A percentile compares a stretch with the other conserved stretches of the same genome.
Evolutionary conservation across 2,113 vertebrate species (phyloP).

Genomic region (Carlito syrichta): DNA sequence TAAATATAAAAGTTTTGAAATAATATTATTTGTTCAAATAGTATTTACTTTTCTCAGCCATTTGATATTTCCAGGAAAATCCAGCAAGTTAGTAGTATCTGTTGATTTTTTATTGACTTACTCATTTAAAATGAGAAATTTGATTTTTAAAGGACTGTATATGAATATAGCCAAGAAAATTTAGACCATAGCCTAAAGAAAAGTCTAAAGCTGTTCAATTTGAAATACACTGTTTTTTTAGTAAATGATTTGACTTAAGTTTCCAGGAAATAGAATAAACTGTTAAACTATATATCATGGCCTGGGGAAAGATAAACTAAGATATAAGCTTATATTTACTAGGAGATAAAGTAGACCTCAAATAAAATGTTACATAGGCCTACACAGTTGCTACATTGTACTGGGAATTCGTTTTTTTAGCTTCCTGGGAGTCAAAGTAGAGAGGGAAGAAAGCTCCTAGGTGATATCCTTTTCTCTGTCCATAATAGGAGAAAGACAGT

Average conservation of each 20-base stretch:
- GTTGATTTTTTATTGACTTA: neutral
- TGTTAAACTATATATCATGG: neutral
- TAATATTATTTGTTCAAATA: neutral
- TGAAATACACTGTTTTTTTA: neutral
- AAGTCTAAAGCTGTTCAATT: neutral
- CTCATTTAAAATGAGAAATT: neutral
- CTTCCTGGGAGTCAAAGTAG: neutral
- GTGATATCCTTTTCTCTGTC: neutral
- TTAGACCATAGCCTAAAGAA: neutral
- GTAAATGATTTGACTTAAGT: neutral
- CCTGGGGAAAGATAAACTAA: neutral
- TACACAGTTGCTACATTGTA: neutral
- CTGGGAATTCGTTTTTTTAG: conserved; percentile 3
- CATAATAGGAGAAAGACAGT: neutral
- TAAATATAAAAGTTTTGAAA: neutral
- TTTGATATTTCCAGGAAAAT: neutral
- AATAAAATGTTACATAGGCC: neutral
- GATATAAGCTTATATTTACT: neutral
- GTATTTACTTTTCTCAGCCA: neutral
- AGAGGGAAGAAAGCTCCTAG: neutral
- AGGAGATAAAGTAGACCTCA: neutral
- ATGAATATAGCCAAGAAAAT: neutral
- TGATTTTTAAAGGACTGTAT: neutral
- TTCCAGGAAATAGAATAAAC: neutral
- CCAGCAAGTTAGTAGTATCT: neutral